phyloP scores from a whole-genome alignment of 2,888 invertebrate genomes.

The Aporophyla lueneburgensis region DNA sequence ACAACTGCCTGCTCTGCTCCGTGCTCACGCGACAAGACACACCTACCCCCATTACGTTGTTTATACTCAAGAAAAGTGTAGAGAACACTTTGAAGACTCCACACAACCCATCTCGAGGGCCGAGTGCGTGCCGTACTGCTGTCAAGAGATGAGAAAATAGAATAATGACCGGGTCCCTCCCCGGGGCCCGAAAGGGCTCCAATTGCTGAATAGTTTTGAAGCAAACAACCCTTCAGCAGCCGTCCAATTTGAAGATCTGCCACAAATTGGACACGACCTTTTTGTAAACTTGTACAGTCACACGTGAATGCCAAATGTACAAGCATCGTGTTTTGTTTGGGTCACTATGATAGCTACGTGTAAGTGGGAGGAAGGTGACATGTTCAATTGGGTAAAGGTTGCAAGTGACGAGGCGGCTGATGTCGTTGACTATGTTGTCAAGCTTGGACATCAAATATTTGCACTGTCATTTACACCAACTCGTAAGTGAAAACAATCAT shows the following conservation, averaged over 20 bases:
- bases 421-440: no score
- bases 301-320: slow-evolving; percentile 52
- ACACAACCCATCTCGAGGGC: slow-evolving; percentile 51
- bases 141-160: slow-evolving; percentile 73
- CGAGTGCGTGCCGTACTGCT: slow-evolving; percentile 57
- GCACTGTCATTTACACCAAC: not conserved
- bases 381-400: not conserved
- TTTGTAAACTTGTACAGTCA: slow-evolving; percentile 59
- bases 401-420: not conserved
- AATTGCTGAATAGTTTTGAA: slow-evolving; percentile 71
- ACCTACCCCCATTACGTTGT: slow-evolving; percentile 52
- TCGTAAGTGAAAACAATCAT: not conserved
- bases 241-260: slow-evolving; percentile 64
- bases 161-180: slow-evolving; percentile 66
- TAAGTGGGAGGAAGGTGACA: not conserved
- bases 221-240: slow-evolving; percentile 69
- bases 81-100: slow-evolving; percentile 50
- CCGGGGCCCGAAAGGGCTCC: slow-evolving; percentile 61
- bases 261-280: slow-evolving; percentile 70
- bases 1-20: not conserved
- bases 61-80: slow-evolving; percentile 58
- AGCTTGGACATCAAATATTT: not conserved
- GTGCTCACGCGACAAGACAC: not conserved
- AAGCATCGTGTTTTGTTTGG: slow-evolving; percentile 6
- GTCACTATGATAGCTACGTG: not conserved